Conservation (phyloP, 2,888 invertebrate species). For the Yponomeuta cagnagella region DNA sequence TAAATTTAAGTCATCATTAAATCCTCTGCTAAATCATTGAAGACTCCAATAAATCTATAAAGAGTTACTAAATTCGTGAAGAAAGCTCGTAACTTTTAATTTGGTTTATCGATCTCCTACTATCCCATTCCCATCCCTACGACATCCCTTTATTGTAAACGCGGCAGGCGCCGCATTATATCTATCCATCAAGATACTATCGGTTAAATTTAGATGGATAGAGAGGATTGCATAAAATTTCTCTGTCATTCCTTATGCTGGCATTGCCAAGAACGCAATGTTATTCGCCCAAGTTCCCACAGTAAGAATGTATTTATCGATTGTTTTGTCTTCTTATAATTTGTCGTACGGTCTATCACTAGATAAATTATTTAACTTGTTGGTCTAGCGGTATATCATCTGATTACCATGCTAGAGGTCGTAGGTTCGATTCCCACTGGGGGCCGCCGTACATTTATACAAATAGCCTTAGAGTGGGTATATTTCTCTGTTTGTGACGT, state of each 20-base stretch:
- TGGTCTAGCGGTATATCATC: too few relatives aligned
- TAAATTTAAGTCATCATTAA: too few relatives aligned
- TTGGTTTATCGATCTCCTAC: not conserved
- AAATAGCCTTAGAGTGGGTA: too few relatives aligned
- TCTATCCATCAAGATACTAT: slow-evolving; percentile 58
- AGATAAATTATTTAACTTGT: not conserved
- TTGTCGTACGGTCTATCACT: not conserved
- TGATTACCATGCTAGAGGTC: too few relatives aligned
- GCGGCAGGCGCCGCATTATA: slow-evolving; percentile 34
- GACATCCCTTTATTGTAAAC: slow-evolving; percentile 1
- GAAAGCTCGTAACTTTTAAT: too few relatives aligned
- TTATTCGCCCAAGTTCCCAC: slow-evolving; percentile 20
- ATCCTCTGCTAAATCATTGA: too few relatives aligned
- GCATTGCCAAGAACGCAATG: slow-evolving; percentile 34
- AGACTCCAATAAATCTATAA: too few relatives aligned
- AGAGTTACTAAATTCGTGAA: too few relatives aligned
- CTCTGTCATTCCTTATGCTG: slow-evolving; percentile 32
- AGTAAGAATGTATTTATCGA: slow-evolving; percentile 13
- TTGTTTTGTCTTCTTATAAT: slow-evolving; percentile 8
- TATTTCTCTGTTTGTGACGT: too few relatives aligned
- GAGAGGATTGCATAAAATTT: slow-evolving; percentile 34
- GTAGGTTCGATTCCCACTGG: too few relatives aligned
- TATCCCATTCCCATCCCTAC: slow-evolving; percentile 4
- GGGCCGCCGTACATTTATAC: too few relatives aligned
- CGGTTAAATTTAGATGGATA: slow-evolving; percentile 45